These are phyloP conservation scores for Danio jaintianensis DNA, from an alignment of 2,797 vertebrate genomes.

Conservation along the genomic window DNA sequence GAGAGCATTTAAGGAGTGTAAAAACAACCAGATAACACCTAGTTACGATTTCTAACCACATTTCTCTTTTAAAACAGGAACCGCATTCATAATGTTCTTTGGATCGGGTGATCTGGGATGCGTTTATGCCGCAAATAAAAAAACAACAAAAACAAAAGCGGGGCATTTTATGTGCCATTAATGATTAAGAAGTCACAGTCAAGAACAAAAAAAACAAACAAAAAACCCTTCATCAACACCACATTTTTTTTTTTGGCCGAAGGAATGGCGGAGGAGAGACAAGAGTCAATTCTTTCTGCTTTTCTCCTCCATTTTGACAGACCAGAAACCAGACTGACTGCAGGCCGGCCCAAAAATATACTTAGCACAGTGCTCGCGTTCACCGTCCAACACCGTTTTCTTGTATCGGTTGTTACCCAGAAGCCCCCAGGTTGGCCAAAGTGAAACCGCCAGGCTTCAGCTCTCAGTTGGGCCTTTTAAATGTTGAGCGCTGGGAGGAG, in stretches of 20 bases:
- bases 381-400: slow-evolving; percentile 72
- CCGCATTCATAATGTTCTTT: slow-evolving; percentile 79
- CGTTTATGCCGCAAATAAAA: slow-evolving; percentile 4
- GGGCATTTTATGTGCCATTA: slow-evolving; percentile 43
- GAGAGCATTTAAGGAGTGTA: slow-evolving; percentile 72
- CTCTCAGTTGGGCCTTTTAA: slow-evolving; percentile 55
- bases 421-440: slow-evolving; percentile 58
- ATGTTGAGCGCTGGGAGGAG: slow-evolving; percentile 56
- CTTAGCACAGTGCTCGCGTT: slow-evolving; percentile 85
- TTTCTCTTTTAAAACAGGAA: slow-evolving; percentile 47
- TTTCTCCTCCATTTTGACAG: slow-evolving; percentile 71
- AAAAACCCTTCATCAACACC: slow-evolving; percentile 6
- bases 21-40: slow-evolving; percentile 76
- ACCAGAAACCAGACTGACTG: slow-evolving; percentile 78
- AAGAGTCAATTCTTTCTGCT: slow-evolving; percentile 23
- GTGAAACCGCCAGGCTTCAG: slow-evolving; percentile 54
- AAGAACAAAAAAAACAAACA: slow-evolving; percentile 38
- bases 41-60: slow-evolving; percentile 68
- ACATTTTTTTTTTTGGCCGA: slow-evolving; percentile 39
- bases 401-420: slow-evolving; percentile 47
- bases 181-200: slow-evolving; percentile 51
- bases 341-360: slow-evolving; percentile 69
- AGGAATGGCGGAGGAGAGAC: slow-evolving; percentile 61
- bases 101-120: slow-evolving; percentile 69
- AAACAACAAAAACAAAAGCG: slow-evolving; percentile 15